Evolutionary conservation across 2,888 invertebrate genomes (phyloP), one percentile per base, ranked within the genome.

Genomic region (Acrocyrtus sp.): DNA sequence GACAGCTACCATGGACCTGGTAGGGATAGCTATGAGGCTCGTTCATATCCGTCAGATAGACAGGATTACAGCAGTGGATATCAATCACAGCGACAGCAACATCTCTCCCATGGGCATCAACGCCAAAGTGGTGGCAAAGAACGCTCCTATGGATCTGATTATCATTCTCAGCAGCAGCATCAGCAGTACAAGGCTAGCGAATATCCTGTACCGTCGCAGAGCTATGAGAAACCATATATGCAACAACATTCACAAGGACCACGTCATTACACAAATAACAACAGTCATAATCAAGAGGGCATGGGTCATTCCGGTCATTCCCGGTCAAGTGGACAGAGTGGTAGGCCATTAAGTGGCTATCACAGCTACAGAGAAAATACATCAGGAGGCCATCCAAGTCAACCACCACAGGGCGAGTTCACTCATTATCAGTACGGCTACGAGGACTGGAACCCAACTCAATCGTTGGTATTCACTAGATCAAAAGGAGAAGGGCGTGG

Each of bases 371-470:
- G 5, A 15, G 19, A 15, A 50, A 15, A 19, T 24, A 2, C 12
- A 21, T 50, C 50, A 15, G 22, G 15, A 50, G 22, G 22, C 3
- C 12, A 56, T 1, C 29, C 17, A 2, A 8, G 22, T n/a, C 21
- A n/a, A 5, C 26, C 6, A 10, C 22, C 41, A 29, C 26, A 0
- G 6, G 22, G 48, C 17, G 73, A 73, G 21, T 67, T 62, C 24
- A 50, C 17, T 5, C 73, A 73, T 12, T 67, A 73, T 60, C 73
- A 73, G 19, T 73, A 73, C 19, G 73, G 73, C 15, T 67, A 43
- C 48, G 73, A 73, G 22, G 67, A 24, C 4, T 73, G 61, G 54
- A 73, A 67, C 50, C 73, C 73, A n/a, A 43, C 60, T 22, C 61
- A 73, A 22, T 62, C 73, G 2, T 24, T 73, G 50, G 73, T 73